Base-by-base conservation (phyloP, 1,140 invertebrate species). In the Anagrus nilaparvatae region DNA sequence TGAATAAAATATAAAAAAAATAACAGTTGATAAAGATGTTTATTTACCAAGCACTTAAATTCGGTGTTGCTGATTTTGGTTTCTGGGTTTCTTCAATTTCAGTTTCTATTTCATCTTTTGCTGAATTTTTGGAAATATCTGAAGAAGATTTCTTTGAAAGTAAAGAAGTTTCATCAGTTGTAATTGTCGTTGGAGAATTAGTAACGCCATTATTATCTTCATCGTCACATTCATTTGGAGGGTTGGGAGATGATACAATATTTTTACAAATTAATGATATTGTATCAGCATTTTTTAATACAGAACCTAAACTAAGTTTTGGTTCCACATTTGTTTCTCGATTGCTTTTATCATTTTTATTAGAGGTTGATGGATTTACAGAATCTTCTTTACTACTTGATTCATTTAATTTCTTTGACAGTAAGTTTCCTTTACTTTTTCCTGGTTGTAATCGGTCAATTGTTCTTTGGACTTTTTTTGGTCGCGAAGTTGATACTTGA, bases 381-480 rank as follows among this genome's bases (percentile, higher is more conserved):
- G 48, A 38, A 19, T 59, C 53, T 8, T 33, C 50, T 4, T 35
- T 44, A 14, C 48, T 54, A 1, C 24, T 37, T 23, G 30, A 53
- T 1, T 52, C 43, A 4, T 51, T 37, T 13, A 55, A 52, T 23
- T 67, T 64, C 32, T 73, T 71, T 17, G 70, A 52, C 12, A 87
- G 65, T n/a, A 87, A 67, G 68, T 87, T 88, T 2, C 84, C 83
- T 66, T 87, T 87, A 49, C 82, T 81, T 67, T 88, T 86, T 4
- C 84, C 85, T 7, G 84, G 84, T 52, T 88, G 84, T 17, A 88
- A 60, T 30, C 85, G 67, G 44, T 87, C 84, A 41, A 87, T 88
- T 2, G 83, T 87, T 46, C 84, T 69, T 59, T 87, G 82, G 36
- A 85, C 71, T 64, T 87, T 84, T 51, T 79, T 72, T 56, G 79